phyloP scores from a whole-genome alignment of 53 echinoderm and acorn worm species.

The Paelopatides confundens region DNA sequence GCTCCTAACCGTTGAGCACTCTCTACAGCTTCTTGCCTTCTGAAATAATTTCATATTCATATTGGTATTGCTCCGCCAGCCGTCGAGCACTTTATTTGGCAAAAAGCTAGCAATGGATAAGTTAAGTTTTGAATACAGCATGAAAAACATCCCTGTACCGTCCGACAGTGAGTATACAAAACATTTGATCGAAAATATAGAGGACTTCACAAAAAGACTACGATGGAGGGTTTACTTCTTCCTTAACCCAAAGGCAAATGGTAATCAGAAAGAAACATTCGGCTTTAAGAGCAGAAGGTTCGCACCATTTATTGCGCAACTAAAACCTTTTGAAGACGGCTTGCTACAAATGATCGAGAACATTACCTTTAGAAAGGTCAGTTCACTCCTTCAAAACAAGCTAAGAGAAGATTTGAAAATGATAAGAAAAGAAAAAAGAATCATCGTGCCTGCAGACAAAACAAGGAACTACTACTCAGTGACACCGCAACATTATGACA shows the following conservation, averaged over 20 bases:
- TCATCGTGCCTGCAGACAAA: no score
- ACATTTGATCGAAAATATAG: background rate
- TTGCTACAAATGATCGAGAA: background rate
- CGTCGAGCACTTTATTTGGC: background rate
- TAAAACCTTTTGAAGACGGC: slow-evolving; percentile 45
- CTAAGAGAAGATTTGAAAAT: slow-evolving; percentile 24
- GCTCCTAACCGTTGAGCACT: no score
- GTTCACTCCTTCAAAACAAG: slow-evolving; percentile 26
- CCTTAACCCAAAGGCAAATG: slow-evolving; percentile 28
- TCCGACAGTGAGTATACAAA: no score
- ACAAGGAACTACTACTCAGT: no score
- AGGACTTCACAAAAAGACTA: slow-evolving; percentile 20
- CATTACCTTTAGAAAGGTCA: no score
- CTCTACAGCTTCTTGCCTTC: no score
- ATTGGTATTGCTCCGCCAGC: no score
- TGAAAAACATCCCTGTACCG: background rate
- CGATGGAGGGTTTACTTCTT: slow-evolving; percentile 51
- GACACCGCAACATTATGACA: no score
- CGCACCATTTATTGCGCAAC: background rate
- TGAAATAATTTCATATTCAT: no score
- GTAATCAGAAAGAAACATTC: slow-evolving; percentile 34
- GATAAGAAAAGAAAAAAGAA: no score
- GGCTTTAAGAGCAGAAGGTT: slow-evolving; percentile 53
- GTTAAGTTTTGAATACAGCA: background rate
- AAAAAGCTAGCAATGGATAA: background rate